Evolutionary conservation across 2,888 invertebrate species (phyloP), one percentile per base, ranked within the genome.

Genomic region (Megamerina dolium): DNA sequence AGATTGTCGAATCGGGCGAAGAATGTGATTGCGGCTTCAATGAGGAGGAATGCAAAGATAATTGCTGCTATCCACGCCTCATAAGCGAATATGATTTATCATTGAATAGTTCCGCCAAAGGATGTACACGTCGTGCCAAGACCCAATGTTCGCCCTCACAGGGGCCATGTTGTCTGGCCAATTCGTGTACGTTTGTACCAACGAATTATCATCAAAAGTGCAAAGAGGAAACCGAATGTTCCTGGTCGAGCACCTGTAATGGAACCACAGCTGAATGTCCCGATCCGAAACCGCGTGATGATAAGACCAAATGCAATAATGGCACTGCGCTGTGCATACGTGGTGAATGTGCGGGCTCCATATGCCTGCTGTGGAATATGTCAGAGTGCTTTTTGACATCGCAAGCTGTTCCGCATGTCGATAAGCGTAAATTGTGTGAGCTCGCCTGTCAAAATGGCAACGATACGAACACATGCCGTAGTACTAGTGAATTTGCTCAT

Each of bases 21-120:
- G 91, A 97, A 73, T 99, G 99, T 66, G 99, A 99, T 70, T 94
- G 93, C 63, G 93, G 93, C 18, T 97, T 93, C 68, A 87, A 90
- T 59, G 84, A 87, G 50, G 83, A 84, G 12, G 96, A 97, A 63
- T 99, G 97, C 73, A 83, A 80, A 53, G 86, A 87, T 59, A 85
- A 82, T 50, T 99, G 99, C 69, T 99, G 99, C 72, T 91, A 93
- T 72, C 94, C 95, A 14, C 77, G 90, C 17, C 75, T 84, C 58
- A 77, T 87, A 39, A 85, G 80, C 64, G 79, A 79, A 30, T 73
- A 76, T 50, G 90, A 88, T 57, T 77, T 77, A 50, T 79, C 77
- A 43, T 72, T 75, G 49, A 89, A 87, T 68, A 74, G 73, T 27
- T 76, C 82, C 0, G 89, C 89, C 30, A 82, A 80, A 55, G 86